These are phyloP conservation scores for Podilymbus podiceps DNA, from an alignment of 2,113 vertebrate species.

Conservation along the genomic window DNA sequence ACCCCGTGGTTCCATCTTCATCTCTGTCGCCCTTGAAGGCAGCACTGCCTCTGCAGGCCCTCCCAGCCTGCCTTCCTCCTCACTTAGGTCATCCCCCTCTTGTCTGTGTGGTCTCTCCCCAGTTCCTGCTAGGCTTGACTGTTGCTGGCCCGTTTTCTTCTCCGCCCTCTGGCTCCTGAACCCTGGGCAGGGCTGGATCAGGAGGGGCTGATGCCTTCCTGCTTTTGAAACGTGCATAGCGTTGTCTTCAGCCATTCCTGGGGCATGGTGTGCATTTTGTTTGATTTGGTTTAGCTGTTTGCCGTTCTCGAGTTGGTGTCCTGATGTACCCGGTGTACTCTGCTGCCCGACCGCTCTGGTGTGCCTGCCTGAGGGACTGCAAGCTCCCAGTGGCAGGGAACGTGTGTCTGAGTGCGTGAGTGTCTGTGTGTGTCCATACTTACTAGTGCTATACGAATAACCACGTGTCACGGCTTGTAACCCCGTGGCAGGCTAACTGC, in stretches of 20 bases:
- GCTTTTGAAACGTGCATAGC: neutral
- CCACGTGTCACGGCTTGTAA: slow-evolving; percentile 39
- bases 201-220: neutral
- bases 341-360: neutral
- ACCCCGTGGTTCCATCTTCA: neutral
- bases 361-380: neutral
- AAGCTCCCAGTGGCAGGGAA: neutral
- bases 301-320: neutral
- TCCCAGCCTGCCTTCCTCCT: neutral
- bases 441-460: neutral
- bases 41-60: neutral
- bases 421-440: neutral
- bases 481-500: slow-evolving; percentile 32
- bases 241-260: neutral
- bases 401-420: neutral
- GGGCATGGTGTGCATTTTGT: accelerated
- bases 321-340: neutral
- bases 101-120: neutral
- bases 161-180: neutral
- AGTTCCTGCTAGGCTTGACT: neutral
- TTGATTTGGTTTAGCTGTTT: neutral
- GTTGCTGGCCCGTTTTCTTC: neutral
- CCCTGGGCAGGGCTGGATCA: neutral
- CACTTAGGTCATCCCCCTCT: neutral
- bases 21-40: neutral